These are phyloP conservation scores for Psilopogon haemacephalus DNA, from an alignment of 2,113 vertebrate species.

Conservation along the genomic window DNA sequence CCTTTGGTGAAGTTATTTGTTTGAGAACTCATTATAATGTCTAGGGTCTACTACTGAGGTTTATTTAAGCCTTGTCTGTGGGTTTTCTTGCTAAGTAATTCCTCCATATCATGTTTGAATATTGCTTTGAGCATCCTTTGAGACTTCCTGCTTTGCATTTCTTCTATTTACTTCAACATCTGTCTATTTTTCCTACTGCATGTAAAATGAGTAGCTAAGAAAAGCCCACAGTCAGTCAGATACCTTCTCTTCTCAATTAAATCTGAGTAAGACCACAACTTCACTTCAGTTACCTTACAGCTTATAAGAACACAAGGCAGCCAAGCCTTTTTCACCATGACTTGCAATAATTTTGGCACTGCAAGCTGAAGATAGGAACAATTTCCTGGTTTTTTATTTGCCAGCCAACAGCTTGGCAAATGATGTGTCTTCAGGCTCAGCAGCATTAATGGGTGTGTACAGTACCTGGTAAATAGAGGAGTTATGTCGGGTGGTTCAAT, in stretches of 20 bases:
- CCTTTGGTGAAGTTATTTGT: neutral
- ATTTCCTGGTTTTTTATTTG: neutral
- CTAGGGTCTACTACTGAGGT: neutral
- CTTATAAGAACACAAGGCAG: neutral
- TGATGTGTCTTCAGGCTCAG: neutral
- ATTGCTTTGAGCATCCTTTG: neutral
- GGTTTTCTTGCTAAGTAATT: constrained; percentile 6
- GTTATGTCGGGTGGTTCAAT: neutral
- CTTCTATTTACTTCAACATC: neutral
- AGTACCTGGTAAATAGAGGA: neutral
- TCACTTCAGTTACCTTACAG: neutral
- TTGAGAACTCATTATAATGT: neutral
- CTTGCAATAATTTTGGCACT: neutral
- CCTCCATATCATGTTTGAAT: neutral
- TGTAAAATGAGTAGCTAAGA: neutral
- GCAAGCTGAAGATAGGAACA: neutral
- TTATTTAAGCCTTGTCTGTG: constrained; percentile 31
- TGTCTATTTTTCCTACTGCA: constrained; percentile 27
- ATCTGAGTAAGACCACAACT: neutral
- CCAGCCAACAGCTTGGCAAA: neutral
- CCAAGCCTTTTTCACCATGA: neutral
- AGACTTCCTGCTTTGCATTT: neutral
- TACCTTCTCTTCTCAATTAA: neutral
- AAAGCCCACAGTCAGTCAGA: neutral
- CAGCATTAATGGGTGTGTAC: neutral